Evolutionary conservation across 2,797 vertebrate genomes (phyloP).

Genomic region (Xyrichtys novacula): DNA sequence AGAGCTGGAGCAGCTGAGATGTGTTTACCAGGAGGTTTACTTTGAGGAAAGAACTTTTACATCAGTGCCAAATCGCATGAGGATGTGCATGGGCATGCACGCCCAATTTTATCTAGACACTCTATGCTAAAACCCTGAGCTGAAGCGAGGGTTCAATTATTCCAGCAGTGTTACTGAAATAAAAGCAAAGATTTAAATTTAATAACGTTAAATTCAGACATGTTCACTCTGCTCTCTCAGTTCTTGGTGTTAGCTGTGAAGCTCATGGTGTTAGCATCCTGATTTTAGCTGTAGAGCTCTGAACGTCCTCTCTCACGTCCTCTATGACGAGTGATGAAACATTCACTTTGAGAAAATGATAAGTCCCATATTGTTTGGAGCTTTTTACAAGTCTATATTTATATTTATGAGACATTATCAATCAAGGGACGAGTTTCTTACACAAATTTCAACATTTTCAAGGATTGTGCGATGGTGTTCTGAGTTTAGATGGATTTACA

Average conservation of each 20-base stretch:
- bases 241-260: constrained; percentile 44
- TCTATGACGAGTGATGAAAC: constrained; percentile 38
- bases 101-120: constrained; percentile 60
- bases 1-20: constrained; percentile 35
- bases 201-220: constrained; percentile 39
- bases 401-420: constrained; percentile 68
- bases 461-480: constrained; percentile 60
- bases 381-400: constrained; percentile 75
- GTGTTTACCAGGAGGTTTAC: constrained; percentile 58
- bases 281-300: constrained; percentile 54
- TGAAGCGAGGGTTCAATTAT: constrained; percentile 55
- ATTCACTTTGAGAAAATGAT: constrained; percentile 48
- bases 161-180: constrained; percentile 56
- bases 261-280: constrained; percentile 57
- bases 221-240: constrained; percentile 42
- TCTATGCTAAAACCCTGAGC: constrained; percentile 51
- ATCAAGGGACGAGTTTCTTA: constrained; percentile 67
- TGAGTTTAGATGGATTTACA: constrained; percentile 60
- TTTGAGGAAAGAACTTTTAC: constrained; percentile 71
- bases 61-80: constrained; percentile 85
- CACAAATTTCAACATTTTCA: constrained; percentile 60
- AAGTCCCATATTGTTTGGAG: constrained; percentile 64
- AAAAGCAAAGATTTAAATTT: constrained; percentile 49
- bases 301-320: constrained; percentile 52
- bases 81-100: constrained; percentile 76